Conservation (phyloP, 2,113 vertebrate genomes). For the Hylia prasina region DNA sequence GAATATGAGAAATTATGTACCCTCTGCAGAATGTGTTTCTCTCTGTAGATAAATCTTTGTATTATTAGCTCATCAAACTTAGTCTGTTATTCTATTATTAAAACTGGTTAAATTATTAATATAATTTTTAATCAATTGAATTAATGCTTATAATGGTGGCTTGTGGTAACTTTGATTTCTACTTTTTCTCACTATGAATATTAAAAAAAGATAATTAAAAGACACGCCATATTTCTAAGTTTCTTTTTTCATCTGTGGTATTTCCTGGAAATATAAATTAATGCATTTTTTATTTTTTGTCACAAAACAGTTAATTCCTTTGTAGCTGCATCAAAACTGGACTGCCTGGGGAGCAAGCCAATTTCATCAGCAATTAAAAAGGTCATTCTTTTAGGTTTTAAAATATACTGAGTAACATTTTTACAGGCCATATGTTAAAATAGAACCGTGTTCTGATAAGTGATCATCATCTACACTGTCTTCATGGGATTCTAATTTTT, state of each 20-base stretch:
- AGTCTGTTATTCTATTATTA: constrained; percentile 9
- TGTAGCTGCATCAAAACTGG: constrained; percentile 9
- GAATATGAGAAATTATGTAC: neutral
- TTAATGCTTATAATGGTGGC: neutral
- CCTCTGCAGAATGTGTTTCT: neutral
- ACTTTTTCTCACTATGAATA: neutral
- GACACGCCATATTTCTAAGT: neutral
- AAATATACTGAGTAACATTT: neutral
- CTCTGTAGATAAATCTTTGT: constrained; percentile 30
- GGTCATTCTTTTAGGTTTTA: constrained; percentile 20
- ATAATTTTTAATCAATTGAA: neutral
- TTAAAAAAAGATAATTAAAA: neutral
- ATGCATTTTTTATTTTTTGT: neutral
- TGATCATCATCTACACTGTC: neutral
- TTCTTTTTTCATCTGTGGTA: neutral
- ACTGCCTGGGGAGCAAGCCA: constrained; percentile 43
- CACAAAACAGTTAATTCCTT: neutral
- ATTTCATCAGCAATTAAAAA: constrained; percentile 50
- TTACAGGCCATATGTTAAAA: constrained; percentile 37
- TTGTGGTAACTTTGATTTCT: constrained; percentile 3
- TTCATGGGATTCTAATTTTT: constrained; percentile 9
- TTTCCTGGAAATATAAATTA: neutral
- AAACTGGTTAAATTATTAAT: neutral
- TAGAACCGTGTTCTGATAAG: neutral
- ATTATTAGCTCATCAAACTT: constrained; percentile 16